Percentiles rank a stretch among this genome's conserved stretches.
Evolutionary conservation across 2,113 vertebrate genomes (phyloP).

Genomic region (Cranoglanis bouderius): DNA sequence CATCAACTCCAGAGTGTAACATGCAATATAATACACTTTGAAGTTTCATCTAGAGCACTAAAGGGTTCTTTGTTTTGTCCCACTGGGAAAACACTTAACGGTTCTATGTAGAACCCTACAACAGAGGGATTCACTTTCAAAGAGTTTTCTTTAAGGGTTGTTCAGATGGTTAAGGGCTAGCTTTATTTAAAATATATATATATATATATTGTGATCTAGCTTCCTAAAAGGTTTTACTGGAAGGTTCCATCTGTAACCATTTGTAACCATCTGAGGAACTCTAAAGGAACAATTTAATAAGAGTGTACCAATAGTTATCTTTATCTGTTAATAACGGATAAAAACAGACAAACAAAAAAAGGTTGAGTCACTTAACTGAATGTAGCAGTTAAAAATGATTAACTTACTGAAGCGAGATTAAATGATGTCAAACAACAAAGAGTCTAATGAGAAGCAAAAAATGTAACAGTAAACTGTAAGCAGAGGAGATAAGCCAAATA

Average conservation of each 20-base stretch:
- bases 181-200: neutral
- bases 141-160: neutral
- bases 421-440: slow-evolving; percentile 6
- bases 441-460: neutral
- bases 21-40: neutral
- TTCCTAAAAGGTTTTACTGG: neutral
- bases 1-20: neutral
- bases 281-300: neutral
- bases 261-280: neutral
- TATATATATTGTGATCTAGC: neutral
- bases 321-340: neutral
- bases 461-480: neutral
- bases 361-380: neutral
- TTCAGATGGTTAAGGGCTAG: neutral
- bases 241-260: too few species aligned
- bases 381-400: slow-evolving; percentile 21
- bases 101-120: neutral
- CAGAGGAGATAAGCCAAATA: slow-evolving; percentile 4
- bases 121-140: neutral
- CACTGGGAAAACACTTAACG: neutral
- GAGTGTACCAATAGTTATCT: neutral
- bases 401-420: slow-evolving; percentile 7
- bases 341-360: too few species aligned
- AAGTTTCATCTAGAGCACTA: neutral
- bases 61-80: neutral